Evolutionary conservation across 2,113 vertebrate species (phyloP).

Genomic region (Pelmatolapia mariae): DNA sequence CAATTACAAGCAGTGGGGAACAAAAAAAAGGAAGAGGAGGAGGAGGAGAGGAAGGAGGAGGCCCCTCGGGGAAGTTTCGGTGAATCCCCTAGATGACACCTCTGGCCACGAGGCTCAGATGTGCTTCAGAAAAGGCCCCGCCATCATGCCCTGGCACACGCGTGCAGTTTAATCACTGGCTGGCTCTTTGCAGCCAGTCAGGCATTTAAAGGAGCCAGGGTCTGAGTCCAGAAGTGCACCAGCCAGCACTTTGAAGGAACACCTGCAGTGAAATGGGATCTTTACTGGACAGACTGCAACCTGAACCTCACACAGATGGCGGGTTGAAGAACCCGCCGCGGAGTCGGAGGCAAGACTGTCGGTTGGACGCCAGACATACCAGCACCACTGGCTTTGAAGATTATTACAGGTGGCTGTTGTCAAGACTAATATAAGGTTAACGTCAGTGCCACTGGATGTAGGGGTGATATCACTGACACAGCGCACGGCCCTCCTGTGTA

Average conservation of each 20-base stretch:
- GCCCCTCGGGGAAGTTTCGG: conserved; percentile 13
- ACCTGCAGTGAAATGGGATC: conserved; percentile 76
- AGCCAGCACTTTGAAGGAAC: conserved; percentile 70
- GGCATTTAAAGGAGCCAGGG: conserved; percentile 35
- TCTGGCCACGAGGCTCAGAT: conserved; percentile 52
- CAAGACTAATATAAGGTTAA: conserved; percentile 50
- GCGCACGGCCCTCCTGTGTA: neutral
- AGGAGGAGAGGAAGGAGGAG: conserved; percentile 4
- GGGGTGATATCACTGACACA: conserved; percentile 21
- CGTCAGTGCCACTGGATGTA: conserved; percentile 37
- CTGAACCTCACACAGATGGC: conserved; percentile 47
- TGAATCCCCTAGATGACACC: conserved; percentile 46
- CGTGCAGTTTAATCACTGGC: conserved; percentile 24
- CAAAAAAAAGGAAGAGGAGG: conserved; percentile 15
- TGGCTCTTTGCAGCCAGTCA: conserved; percentile 46
- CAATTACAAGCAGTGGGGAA: conserved; percentile 57
- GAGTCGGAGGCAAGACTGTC: neutral
- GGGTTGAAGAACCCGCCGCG: neutral
- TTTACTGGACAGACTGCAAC: conserved; percentile 70
- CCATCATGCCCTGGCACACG: conserved; percentile 11
- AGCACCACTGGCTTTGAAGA: conserved; percentile 56
- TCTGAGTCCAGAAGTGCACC: conserved; percentile 50
- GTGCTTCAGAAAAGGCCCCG: conserved; percentile 38
- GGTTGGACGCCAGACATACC: conserved; percentile 35
- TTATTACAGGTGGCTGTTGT: conserved; percentile 63